Conservation (phyloP, 2,113 vertebrate species). For the Tangachromis dhanisi region DNA sequence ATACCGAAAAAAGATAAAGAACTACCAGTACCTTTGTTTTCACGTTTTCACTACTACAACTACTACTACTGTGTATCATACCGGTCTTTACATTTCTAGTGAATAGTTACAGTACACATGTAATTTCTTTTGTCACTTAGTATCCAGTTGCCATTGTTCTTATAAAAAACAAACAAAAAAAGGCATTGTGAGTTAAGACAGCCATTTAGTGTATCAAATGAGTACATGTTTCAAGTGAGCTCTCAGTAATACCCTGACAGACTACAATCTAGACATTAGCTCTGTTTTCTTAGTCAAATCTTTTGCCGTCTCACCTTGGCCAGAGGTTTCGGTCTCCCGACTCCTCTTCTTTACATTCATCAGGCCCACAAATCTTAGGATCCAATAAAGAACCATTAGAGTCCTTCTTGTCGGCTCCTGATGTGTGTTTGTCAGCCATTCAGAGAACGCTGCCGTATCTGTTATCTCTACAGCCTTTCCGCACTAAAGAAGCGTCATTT, state of each 20-base stretch:
- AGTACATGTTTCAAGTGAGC: not conserved
- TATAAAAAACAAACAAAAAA: not conserved
- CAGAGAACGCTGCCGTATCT: not conserved
- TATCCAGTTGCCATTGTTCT: not conserved
- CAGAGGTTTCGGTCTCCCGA: slow-evolving; percentile 12
- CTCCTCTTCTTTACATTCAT: not conserved
- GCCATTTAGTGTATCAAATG: not conserved
- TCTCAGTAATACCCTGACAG: not conserved
- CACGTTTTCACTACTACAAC: not conserved
- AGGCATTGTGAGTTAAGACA: not conserved
- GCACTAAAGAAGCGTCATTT: not conserved
- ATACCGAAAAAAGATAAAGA: not conserved
- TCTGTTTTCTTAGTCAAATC: not conserved
- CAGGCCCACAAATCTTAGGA: not conserved
- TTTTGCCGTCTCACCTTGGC: slow-evolving; percentile 48
- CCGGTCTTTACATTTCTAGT: not conserved
- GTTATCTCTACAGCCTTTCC: not conserved
- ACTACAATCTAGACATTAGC: not conserved
- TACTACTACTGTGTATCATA: not conserved
- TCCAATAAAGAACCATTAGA: not conserved
- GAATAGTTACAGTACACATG: not conserved
- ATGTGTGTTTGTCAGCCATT: slow-evolving; percentile 29
- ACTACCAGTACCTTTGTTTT: not conserved
- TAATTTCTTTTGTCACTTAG: not conserved
- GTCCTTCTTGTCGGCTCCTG: not conserved